phyloP scores from a whole-genome alignment of 2,113 vertebrate species.

The Bubo blakistoni region DNA sequence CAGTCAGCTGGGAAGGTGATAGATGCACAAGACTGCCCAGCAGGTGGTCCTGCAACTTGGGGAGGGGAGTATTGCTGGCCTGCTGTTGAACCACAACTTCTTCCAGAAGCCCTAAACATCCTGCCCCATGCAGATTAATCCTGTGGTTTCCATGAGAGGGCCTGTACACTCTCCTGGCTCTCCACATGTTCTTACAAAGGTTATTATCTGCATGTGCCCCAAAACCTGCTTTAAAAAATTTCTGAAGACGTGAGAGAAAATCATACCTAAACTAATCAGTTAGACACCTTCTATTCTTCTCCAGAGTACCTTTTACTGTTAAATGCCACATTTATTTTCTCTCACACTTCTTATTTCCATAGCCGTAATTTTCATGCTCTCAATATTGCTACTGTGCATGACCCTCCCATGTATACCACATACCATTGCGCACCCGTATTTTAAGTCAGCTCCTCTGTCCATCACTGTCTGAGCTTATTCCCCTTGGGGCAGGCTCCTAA shows the following conservation, averaged over 20 bases:
- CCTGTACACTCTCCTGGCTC: rapidly evolving
- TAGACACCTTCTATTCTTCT: background rate
- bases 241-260: background rate
- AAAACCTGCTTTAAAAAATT: background rate
- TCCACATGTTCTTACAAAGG: background rate
- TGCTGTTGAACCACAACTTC: background rate
- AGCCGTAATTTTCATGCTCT: background rate
- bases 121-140: background rate
- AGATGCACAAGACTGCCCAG: background rate
- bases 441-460: background rate
- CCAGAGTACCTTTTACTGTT: background rate
- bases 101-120: background rate
- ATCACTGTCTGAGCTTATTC: rapidly evolving
- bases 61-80: background rate
- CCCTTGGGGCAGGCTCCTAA: background rate
- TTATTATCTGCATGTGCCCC: background rate
- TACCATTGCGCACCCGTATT: rapidly evolving
- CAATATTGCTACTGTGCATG: rapidly evolving
- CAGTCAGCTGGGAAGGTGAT: background rate
- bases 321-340: background rate
- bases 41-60: background rate
- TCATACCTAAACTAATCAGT: background rate
- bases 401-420: background rate
- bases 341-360: background rate
- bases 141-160: background rate